Evolutionary conservation across 2,888 invertebrate species (phyloP), one percentile per base, ranked within the genome.

Genomic region (Eutolmus rufibarbis): DNA sequence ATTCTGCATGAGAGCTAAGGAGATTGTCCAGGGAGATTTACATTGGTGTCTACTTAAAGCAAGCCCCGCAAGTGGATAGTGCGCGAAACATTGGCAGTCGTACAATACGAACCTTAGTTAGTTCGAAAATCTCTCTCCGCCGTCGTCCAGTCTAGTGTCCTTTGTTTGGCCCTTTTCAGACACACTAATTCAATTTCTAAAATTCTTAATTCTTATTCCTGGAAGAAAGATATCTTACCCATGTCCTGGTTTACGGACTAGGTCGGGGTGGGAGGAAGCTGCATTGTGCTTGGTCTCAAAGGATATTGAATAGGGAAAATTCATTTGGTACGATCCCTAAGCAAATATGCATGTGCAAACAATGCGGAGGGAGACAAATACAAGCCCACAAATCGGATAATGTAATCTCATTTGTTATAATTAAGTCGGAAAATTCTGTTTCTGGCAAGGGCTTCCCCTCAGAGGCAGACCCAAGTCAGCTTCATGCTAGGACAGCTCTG

Each of bases 341-440:
- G 85, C 85, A 74, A 85, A 74, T 74, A 40, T 85, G 74, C 85
- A 85, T 85, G 74, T 40, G 43, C 85, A 85, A 85, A 85, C 85
- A 85, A 85, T 74, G 40, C 43, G 28, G 28, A 66, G 57, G 87
- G 77, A 85, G 31, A 56, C 84, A 84, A 85, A 82, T 87, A 84
- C 84, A 87, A 77, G 66, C 84, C 87, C 87, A 86, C 87, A 87
- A 87, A 87, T 87, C 87, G 87, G 87, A 87, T 87, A 87, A 87
- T 87, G 87, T 87, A 87, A 87, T 87, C 87, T 87, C 87, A 87
- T 87, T 87, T 87, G 85, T 87, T 87, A 87, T 87, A 87, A 87
- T 87, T 87, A 87, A 87, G 85, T 87, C 82, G 87, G 85, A 78
- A 79, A 86, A 79, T 87, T 85, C 74, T 85, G 66, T 85, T 85